A percentile compares a stretch with the other conserved stretches of the same genome.
phyloP scores from a whole-genome alignment of 2,113 vertebrate species.

The Galemys pyrenaicus region DNA sequence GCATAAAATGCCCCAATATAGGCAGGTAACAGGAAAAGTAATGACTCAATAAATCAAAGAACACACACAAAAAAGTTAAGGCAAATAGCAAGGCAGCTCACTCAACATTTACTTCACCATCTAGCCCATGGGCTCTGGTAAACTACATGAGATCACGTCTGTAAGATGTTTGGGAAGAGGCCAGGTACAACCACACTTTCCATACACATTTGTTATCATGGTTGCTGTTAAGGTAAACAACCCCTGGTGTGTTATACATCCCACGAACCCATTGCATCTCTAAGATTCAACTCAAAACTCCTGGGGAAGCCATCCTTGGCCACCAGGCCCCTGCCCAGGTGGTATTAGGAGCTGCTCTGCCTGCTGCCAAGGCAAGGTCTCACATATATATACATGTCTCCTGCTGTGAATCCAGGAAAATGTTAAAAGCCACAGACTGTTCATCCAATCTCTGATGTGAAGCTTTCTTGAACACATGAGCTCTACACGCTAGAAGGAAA shows the following conservation, averaged over 20 bases:
- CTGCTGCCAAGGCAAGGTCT: not conserved
- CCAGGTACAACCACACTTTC: not conserved
- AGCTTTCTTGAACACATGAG: not conserved
- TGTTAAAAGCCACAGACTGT: not conserved
- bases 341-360: not conserved
- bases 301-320: not conserved
- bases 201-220: not conserved
- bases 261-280: not conserved
- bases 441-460: not conserved
- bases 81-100: not conserved
- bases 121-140: not conserved
- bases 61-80: not conserved
- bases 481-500: not conserved
- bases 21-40: not conserved
- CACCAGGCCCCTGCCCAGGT: too few species aligned
- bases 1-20: not conserved
- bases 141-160: not conserved
- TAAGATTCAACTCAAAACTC: conserved; percentile 9
- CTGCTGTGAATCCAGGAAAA: not conserved
- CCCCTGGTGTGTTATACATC: too few species aligned
- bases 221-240: not conserved
- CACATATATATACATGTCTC: not conserved
- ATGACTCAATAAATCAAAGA: not conserved
- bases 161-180: not conserved
- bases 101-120: not conserved